phyloP scores from a whole-genome alignment of 92 coral and sea anemone species.

The Diadumene lineata region DNA sequence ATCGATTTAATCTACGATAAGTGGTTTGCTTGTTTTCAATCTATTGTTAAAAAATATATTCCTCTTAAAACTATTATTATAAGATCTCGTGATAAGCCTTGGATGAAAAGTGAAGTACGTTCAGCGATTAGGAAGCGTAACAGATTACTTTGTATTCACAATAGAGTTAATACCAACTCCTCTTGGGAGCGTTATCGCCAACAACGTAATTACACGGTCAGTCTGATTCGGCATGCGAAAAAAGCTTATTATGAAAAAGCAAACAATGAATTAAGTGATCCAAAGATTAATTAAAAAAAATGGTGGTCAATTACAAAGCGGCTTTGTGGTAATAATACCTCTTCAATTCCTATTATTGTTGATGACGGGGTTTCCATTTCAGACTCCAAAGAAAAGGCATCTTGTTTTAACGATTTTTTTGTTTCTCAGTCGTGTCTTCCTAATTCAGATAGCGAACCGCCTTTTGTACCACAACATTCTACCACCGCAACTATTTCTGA shows the following conservation, averaged over 20 bases:
- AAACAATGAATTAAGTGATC: slow-evolving; percentile 39
- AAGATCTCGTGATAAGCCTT: background rate
- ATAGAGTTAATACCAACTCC: slow-evolving; percentile 11
- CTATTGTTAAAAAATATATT: background rate
- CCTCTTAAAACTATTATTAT: background rate
- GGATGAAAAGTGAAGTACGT: slow-evolving; percentile 33
- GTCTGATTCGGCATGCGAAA: slow-evolving; percentile 41
- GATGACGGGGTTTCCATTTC: too few species aligned
- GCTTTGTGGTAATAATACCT: too few species aligned
- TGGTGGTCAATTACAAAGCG: background rate
- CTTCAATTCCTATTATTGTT: too few species aligned
- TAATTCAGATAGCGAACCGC: slow-evolving; percentile 14
- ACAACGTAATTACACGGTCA: slow-evolving; percentile 41
- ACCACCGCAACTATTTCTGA: background rate
- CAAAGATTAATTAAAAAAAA: slow-evolving; percentile 39
- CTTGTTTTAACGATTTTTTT: too few species aligned
- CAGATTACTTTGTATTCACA: slow-evolving; percentile 12
- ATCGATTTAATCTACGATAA: background rate
- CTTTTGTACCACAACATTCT: background rate
- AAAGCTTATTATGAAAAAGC: slow-evolving; percentile 31
- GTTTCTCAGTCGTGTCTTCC: too few species aligned
- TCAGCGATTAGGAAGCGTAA: slow-evolving; percentile 47
- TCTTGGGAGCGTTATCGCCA: slow-evolving; percentile 47
- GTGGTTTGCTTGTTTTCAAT: background rate
- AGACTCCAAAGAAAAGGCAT: too few species aligned